Base-by-base conservation (phyloP, 2,888 invertebrate genomes). In the Netelia fuscicornis region DNA sequence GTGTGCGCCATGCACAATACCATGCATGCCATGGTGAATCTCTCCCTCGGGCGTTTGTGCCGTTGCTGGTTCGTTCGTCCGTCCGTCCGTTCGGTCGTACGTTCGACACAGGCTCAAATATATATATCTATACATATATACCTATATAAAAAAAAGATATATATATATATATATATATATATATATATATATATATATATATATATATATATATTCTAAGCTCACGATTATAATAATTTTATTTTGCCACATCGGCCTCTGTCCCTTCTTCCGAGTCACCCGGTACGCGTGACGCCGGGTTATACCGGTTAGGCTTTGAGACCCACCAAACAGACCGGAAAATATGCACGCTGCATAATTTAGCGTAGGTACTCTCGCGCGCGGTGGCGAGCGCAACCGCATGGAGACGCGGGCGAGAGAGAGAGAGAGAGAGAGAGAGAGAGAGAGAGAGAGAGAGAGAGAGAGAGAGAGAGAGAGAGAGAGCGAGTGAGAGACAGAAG, bases 311-410 rank as follows among this genome's bases (percentile, higher is more conserved):
- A 91, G 91, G 90, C 91, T 92, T 91, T 91, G 90, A 90, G 91
- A 91, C 91, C 91, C 92, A 93, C 92, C 92, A 93, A 93, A 93
- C 93, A 93, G 93, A 92, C 92, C 93, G 92, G 93, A 93, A 93
- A 93, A 93, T 93, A 92, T 92, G 92, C 92, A 92, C 90, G 90
- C 91, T 93, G 92, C 93, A 93, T 93, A 92, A 93, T 93, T 93
- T 90, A 91, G 87, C 88, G 88, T 90, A 89, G 90, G 89, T 89
- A 88, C 86, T 86, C 86, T 81, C 79, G 74, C 84, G 84, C 77
- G 77, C 86, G 70, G 78, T 81, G 64, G 75, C 75, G 64, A 75
- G 81, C 30, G 30, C 81, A 84, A 85, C 83, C 86, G 81, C 84
- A 79, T 64, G 74, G 80, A 77, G 81, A 86, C 65, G 74, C 67